Base-by-base conservation (phyloP, 2,888 invertebrate genomes). In the Ceramica pisi region DNA sequence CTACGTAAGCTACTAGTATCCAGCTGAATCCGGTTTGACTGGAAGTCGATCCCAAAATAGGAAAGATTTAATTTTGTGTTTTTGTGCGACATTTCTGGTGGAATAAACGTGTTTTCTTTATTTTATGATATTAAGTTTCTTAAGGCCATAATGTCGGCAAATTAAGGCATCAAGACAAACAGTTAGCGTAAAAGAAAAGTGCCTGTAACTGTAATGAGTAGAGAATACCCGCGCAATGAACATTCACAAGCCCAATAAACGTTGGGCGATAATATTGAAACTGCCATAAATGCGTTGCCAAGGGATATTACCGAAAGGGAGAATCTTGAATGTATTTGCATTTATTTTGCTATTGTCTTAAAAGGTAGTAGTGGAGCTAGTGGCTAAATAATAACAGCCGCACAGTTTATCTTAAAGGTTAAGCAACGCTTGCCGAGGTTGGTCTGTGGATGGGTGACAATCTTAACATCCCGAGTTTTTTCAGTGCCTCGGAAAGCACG, bases 171-270 rank as follows among this genome's bases (percentile, higher is more conserved):
- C 65, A 67, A 80, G 62, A 72, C 67, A 68, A 83, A 67, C 82
- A 69, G 78, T 73, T 61, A 62, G 72, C 55, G 72, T 85, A 81
- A 85, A 85, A 83, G 78, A 78, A 83, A 81, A 81, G 86, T 80
- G 78, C 53, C 71, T 44, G 75, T 86, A 85, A 86, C 80, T 78
- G 61, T 66, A 69, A 74, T 65, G 75, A 72, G 74, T 65, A 66
- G 74, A 65, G 71, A 68, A 71, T 75, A 59, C 61, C 60, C 57
- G 62, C 41, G 73, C 74, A 75, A 73, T 82, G 75, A 77, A 80
- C 55, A 77, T 86, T 82, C 79, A 60, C 67, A 46, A 46, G 55
- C 23, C 56, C 71, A 63, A 71, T 80, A 64, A 62, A 72, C 61
- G 70, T 71, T 71, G 71, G 71, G 26, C n/a, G n/a, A 72, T 75